Conservation (phyloP, 2,797 vertebrate species). For the Mastacembelus armatus region DNA sequence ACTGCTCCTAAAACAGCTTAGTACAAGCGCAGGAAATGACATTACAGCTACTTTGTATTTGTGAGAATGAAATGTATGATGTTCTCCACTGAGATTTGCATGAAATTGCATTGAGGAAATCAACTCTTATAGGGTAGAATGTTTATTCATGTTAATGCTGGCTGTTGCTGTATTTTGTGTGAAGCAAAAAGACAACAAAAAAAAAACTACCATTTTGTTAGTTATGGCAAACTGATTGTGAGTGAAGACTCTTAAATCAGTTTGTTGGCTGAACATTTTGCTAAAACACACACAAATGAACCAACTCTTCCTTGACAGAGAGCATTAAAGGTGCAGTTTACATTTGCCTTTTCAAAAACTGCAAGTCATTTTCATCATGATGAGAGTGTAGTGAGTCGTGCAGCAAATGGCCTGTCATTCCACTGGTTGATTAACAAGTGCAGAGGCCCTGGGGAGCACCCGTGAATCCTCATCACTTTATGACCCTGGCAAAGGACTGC, state of each 20-base stretch:
- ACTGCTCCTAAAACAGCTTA: conserved; percentile 68
- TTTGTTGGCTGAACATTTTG: background rate
- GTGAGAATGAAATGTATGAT: conserved; percentile 58
- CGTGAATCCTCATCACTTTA: conserved; percentile 63
- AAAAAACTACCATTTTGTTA: conserved; percentile 4
- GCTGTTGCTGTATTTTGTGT: conserved; percentile 16
- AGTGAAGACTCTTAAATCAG: conserved; percentile 27
- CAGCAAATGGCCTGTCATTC: conserved; percentile 74
- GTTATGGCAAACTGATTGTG: conserved; percentile 27
- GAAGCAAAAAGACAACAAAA: conserved; percentile 16
- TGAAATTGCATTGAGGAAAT: conserved; percentile 44
- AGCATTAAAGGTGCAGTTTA: conserved; percentile 49
- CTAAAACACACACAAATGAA: conserved; percentile 19
- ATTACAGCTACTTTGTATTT: conserved; percentile 47
- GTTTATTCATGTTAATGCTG: conserved; percentile 28
- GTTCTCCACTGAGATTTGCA: conserved; percentile 51
- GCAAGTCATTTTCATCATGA: conserved; percentile 67
- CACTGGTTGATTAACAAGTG: conserved; percentile 77
- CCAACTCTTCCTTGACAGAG: conserved; percentile 2
- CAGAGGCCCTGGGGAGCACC: conserved; percentile 59
- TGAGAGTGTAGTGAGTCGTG: conserved; percentile 71
- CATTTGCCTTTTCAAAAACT: conserved; percentile 45
- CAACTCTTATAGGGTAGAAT: conserved; percentile 23
- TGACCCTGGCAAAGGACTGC: conserved; percentile 26
- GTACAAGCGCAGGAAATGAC: conserved; percentile 54